phyloP scores from a whole-genome alignment of 2,888 invertebrate species.

The Lithophane ornitopus region DNA sequence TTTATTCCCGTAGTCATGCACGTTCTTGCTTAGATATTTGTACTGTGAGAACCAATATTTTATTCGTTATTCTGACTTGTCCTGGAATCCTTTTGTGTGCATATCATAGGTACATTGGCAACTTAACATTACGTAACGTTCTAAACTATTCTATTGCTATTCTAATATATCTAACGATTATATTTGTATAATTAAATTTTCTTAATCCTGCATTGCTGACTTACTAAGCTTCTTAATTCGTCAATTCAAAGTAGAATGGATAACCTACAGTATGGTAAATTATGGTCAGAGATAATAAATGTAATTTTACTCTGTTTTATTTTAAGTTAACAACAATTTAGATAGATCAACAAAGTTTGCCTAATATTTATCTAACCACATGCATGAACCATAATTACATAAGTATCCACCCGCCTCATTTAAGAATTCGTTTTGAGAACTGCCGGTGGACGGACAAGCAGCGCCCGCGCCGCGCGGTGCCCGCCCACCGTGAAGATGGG shows the following conservation, averaged over 20 bases:
- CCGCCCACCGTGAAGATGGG: constrained; percentile 85
- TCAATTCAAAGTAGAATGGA: background rate
- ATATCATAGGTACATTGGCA: background rate
- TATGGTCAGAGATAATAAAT: background rate
- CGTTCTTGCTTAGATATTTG: constrained; percentile 11
- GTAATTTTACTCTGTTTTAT: background rate
- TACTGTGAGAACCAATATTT: constrained; percentile 12
- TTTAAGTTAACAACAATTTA: background rate
- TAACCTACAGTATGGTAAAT: background rate
- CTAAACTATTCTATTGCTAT: background rate
- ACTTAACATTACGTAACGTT: background rate
- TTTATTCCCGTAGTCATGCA: background rate
- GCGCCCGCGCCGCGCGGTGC: constrained; percentile 62
- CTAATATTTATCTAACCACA: background rate
- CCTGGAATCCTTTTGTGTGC: background rate
- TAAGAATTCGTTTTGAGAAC: constrained; percentile 55
- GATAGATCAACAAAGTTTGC: background rate
- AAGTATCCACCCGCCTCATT: constrained; percentile 10
- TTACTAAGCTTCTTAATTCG: background rate
- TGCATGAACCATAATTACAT: background rate
- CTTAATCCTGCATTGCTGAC: background rate
- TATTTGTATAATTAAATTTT: background rate
- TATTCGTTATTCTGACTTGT: background rate
- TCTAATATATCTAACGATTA: too few species aligned
- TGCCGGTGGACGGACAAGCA: constrained; percentile 19